Conservation (phyloP, 2,113 vertebrate genomes). For the Charadrius vociferus region DNA sequence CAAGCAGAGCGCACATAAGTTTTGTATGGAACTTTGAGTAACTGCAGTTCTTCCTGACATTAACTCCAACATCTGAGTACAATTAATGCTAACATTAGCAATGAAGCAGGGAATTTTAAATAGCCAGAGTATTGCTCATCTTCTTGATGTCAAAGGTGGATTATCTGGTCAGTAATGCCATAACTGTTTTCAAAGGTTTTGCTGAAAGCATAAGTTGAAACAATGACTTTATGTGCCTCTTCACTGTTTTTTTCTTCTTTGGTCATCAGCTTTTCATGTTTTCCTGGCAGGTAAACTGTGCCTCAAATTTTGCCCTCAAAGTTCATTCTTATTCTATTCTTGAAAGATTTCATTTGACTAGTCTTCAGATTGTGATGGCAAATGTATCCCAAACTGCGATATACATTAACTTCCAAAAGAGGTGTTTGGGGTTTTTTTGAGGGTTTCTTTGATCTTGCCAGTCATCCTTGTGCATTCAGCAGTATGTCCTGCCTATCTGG, state of each 20-base stretch:
- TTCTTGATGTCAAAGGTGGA: background rate
- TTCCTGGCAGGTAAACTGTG: conserved; percentile 4
- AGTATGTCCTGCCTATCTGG: background rate
- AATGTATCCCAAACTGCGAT: background rate
- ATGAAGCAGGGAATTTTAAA: conserved; percentile 19
- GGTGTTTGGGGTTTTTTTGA: background rate
- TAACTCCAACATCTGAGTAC: background rate
- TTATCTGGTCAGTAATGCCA: background rate
- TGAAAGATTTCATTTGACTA: background rate
- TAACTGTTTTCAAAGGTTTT: conserved; percentile 29
- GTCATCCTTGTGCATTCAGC: background rate
- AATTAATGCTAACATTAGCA: conserved; percentile 3
- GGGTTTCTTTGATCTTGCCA: background rate
- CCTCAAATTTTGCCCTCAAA: background rate
- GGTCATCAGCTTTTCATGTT: conserved; percentile 46
- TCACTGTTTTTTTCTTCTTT: background rate
- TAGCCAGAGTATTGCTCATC: background rate
- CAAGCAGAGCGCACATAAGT: background rate
- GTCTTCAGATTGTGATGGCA: background rate
- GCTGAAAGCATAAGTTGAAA: background rate
- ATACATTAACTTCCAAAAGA: background rate
- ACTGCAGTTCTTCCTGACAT: background rate
- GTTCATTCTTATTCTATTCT: conserved; percentile 26
- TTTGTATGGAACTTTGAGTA: background rate
- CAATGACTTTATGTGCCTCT: background rate